Conservation (phyloP, 2,888 invertebrate species). For the Zhuqinia jingwanae region DNA sequence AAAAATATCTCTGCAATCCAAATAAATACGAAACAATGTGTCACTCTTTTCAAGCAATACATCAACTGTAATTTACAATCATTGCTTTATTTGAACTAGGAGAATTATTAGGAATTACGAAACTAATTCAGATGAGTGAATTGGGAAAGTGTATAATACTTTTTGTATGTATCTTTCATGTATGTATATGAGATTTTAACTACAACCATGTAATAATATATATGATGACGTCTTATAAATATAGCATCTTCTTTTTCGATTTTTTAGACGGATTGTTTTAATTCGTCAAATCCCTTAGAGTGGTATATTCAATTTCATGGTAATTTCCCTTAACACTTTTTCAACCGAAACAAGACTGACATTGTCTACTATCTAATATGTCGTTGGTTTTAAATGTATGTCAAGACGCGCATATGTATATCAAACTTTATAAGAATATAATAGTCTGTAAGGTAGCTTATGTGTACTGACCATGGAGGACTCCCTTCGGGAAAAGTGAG, state of each 20-base stretch:
- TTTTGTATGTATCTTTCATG: too few species aligned
- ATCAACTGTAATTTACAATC: too few species aligned
- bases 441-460: too few species aligned
- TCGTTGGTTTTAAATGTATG: neutral
- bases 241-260: neutral
- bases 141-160: too few species aligned
- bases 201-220: too few species aligned
- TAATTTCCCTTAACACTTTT: slow-evolving; percentile 38
- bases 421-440: neutral
- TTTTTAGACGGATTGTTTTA: slow-evolving; percentile 15
- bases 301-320: slow-evolving; percentile 44
- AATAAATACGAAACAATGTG: too few species aligned
- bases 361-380: neutral
- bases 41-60: too few species aligned
- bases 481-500: neutral
- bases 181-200: too few species aligned
- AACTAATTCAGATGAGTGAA: too few species aligned
- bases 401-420: neutral
- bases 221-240: neutral
- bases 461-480: slow-evolving; percentile 8
- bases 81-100: too few species aligned
- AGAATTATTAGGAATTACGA: too few species aligned
- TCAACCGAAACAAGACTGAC: neutral
- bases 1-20: too few species aligned
- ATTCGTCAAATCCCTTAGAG: slow-evolving; percentile 26